These are phyloP conservation scores for Drosophila meridionalis DNA, from an alignment of 2,888 invertebrate genomes.

Conservation along the genomic window DNA sequence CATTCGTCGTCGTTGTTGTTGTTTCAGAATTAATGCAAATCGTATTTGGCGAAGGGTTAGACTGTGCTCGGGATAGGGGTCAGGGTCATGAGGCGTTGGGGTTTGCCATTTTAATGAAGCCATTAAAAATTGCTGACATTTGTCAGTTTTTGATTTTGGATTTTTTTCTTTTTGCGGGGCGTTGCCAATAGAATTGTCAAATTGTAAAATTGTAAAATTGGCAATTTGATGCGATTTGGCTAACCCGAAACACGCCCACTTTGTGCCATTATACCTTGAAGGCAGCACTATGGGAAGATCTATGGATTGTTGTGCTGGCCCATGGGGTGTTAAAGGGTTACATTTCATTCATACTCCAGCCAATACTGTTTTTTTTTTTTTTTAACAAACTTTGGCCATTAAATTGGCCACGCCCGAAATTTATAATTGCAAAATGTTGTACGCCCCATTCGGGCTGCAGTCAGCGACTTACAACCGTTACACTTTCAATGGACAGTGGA, in stretches of 20 bases:
- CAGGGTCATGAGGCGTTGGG: conserved; percentile 25
- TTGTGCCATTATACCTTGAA: conserved; percentile 15
- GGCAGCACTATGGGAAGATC: conserved; percentile 26
- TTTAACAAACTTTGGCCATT: conserved; percentile 70
- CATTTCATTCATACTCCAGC: not conserved
- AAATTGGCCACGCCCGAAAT: conserved; percentile 65
- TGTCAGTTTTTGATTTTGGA: conserved; percentile 50
- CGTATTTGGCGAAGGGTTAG: conserved; percentile 61
- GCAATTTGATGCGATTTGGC: conserved; percentile 50
- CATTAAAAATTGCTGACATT: conserved; percentile 79
- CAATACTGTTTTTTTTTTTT: not conserved
- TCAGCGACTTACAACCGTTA: conserved; percentile 50
- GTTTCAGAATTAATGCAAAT: conserved; percentile 65
- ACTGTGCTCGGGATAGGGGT: conserved; percentile 1
- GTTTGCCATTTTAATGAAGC: conserved; percentile 68
- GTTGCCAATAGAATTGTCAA: conserved; percentile 63
- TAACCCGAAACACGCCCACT: conserved; percentile 50
- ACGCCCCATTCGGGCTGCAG: conserved; percentile 26
- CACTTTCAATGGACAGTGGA: conserved; percentile 42
- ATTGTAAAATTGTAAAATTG: conserved; percentile 72
- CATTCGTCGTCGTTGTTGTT: conserved; percentile 37
- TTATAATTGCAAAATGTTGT: conserved; percentile 74
- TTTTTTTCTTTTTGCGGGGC: conserved; percentile 44
- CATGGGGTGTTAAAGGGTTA: conserved; percentile 62
- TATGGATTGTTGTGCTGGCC: conserved; percentile 34